Base-by-base conservation (phyloP, 2,888 invertebrate genomes). In the Mystacides longicornis region DNA sequence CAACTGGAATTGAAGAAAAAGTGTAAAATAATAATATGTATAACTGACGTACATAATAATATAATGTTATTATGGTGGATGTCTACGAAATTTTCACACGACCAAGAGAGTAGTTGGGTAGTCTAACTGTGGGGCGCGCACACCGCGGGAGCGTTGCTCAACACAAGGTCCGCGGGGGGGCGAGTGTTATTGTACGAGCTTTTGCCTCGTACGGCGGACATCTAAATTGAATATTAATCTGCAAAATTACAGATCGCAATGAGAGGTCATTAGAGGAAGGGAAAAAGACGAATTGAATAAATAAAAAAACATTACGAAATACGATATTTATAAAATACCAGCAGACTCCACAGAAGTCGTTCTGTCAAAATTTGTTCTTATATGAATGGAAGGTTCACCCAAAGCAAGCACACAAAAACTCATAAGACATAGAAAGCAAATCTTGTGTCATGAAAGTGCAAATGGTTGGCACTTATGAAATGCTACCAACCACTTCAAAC, bases 201-300 rank as follows among this genome's bases (percentile, higher is more conserved):
- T 33, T 27, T 19, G 11, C 14, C n/a, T 23, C 48, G 48, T 16
- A 19, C 49, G 22, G 31, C 23, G 33, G 54, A 49, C 49, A 49
- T 23, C 37, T 49, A 48, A 49, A 54, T 54, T 42, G 49, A 54
- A 54, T 54, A 49, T 53, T 46, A 54, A 49, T 54, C 54, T 54
- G 49, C 49, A 43, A 54, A 49, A 49, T 54, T 54, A 54, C 37
- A 54, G 37, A 11, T 46, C 49, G 42, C 31, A 54, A 54, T 51
- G 37, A 54, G 49, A 49, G 27, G 42, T 54, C 54, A 54, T 54
- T 49, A 54, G 49, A 54, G 18, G 27, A 27, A 11, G 11, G 16
- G 37, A 37, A 37, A 14, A 27, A 27, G 11, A 27, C 11, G 11
- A 27, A 11, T 11, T 7, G 27, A 27, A 27, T 27, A 7, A 37